phyloP scores from a whole-genome alignment of 2,888 invertebrate species.

The Nomada goodeniana region DNA sequence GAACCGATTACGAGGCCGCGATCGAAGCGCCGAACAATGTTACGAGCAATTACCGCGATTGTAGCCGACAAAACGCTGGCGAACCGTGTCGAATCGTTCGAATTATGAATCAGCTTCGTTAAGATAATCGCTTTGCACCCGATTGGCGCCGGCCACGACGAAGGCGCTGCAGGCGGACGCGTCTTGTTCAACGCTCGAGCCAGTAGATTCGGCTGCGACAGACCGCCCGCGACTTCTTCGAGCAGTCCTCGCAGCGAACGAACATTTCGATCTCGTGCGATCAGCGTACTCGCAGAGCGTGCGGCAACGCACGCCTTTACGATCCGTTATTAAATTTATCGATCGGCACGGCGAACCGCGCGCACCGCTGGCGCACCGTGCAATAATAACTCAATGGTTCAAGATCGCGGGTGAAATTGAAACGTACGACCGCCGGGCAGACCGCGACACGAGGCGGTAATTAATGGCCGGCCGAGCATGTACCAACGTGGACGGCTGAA shows the following conservation, averaged over 20 bases:
- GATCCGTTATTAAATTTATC: slow-evolving; percentile 24
- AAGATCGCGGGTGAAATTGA: slow-evolving; percentile 18
- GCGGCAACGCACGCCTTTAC: slow-evolving; percentile 30
- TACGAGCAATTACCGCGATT: slow-evolving; percentile 58
- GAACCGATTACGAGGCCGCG: slow-evolving; percentile 42
- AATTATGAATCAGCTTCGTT: slow-evolving; percentile 55
- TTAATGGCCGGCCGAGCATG: slow-evolving; percentile 20
- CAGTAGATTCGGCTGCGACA: too few species aligned
- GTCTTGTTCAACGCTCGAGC: not conserved
- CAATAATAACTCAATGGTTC: not conserved
- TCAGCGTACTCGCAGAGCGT: not conserved
- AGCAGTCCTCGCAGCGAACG: not conserved
- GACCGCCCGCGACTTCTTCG: not conserved
- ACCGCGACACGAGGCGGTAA: slow-evolving; percentile 13
- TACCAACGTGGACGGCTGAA: not conserved
- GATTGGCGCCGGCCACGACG: slow-evolving; percentile 33
- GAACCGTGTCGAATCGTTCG: not conserved
- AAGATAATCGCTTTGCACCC: slow-evolving; percentile 45
- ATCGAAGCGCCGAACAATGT: slow-evolving; percentile 37
- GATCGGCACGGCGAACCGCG: slow-evolving; percentile 7
- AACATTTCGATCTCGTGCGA: slow-evolving; percentile 8
- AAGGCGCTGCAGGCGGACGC: not conserved
- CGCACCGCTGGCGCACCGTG: not conserved
- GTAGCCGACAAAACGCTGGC: slow-evolving; percentile 34
- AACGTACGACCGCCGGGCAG: slow-evolving; percentile 3